Percentiles rank a stretch among this genome's conserved stretches.
Conservation (phyloP, 2,888 invertebrate species). For the Napeogenes inachia region DNA sequence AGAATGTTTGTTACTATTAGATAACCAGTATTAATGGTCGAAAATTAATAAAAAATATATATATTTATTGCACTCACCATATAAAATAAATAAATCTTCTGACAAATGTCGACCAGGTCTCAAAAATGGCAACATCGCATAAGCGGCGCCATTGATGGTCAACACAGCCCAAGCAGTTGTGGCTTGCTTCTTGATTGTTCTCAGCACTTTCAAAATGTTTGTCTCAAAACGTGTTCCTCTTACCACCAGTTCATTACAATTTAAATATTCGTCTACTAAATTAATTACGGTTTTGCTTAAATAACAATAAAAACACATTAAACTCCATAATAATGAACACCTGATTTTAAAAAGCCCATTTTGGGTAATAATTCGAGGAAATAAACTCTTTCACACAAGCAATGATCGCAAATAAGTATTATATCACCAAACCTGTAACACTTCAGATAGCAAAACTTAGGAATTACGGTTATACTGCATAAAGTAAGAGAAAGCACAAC, state of each 20-base stretch:
- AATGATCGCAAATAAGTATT: conserved; percentile 14
- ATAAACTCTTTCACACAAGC: background rate
- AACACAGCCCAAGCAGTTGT: conserved; percentile 47
- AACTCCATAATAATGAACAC: too few species aligned
- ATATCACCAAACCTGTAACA: conserved; percentile 3
- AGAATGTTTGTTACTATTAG: too few species aligned
- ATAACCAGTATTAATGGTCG: background rate
- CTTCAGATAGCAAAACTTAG: too few species aligned
- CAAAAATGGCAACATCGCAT: conserved; percentile 38
- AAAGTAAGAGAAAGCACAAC: too few species aligned
- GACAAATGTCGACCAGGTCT: conserved; percentile 45
- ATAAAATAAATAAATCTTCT: conserved; percentile 40
- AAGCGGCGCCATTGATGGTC: conserved; percentile 42
- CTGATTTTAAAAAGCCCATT: too few species aligned
- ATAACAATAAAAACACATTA: conserved; percentile 1
- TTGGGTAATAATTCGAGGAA: too few species aligned
- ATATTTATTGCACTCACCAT: conserved; percentile 35
- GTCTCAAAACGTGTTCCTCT: conserved; percentile 40
- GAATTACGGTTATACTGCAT: too few species aligned
- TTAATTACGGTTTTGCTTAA: conserved; percentile 39
- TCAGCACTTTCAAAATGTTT: conserved; percentile 39
- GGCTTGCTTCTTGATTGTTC: conserved; percentile 48
- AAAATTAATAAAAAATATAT: too few species aligned
- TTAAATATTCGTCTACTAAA: conserved; percentile 39
- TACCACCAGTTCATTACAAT: conserved; percentile 35